A percentile compares a stretch with the other conserved stretches of the same genome.
Conservation (phyloP, 2,113 vertebrate genomes). For the Nansenia antarctica region DNA sequence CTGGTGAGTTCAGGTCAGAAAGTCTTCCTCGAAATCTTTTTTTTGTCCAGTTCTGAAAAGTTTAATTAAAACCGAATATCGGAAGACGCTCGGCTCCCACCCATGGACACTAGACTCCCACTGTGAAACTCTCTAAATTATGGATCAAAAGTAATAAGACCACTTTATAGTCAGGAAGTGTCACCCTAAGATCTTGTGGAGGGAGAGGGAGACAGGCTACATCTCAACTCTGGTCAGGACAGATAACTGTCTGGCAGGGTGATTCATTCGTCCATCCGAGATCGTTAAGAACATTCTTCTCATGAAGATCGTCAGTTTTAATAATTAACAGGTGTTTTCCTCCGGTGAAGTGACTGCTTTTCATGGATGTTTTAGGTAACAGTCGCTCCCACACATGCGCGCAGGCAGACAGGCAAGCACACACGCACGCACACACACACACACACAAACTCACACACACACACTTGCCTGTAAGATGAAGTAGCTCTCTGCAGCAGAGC, state of each 20-base stretch:
- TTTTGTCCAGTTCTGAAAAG: no score
- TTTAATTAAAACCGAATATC: no score
- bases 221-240: not conserved
- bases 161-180: not conserved
- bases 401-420: no score
- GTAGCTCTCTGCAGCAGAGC: not conserved
- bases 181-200: not conserved
- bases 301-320: not conserved
- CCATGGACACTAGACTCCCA: not conserved
- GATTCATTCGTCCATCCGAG: not conserved
- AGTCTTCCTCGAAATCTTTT: not conserved
- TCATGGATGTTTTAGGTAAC: no score
- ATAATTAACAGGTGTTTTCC: not conserved
- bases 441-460: no score
- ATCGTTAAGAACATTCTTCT: not conserved
- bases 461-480: not conserved
- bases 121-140: conserved; percentile 15
- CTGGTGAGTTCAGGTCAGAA: not conserved
- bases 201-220: no score
- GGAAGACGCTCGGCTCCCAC: no score
- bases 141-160: conserved; percentile 10
- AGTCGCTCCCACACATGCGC: no score
- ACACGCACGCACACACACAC: no score
- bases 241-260: not conserved
- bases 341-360: not conserved